Conservation (phyloP, 2,113 vertebrate species). For the Petaurus breviceps region DNA sequence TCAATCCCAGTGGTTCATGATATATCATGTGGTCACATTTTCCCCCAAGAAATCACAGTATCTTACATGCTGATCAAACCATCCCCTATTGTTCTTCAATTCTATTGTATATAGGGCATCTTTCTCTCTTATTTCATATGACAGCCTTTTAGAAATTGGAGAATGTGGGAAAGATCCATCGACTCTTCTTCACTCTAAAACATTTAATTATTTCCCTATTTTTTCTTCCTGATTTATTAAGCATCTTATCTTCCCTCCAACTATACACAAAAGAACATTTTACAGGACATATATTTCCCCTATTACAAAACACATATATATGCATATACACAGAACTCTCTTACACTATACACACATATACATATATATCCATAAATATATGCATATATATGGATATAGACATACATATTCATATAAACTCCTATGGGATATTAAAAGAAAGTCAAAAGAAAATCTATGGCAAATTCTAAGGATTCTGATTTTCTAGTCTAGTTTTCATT, state of each 20-base stretch:
- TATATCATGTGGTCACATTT: not conserved
- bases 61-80: fast-evolving
- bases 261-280: not conserved
- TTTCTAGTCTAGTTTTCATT: not conserved
- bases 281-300: not conserved
- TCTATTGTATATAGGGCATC: not conserved
- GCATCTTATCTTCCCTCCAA: not conserved
- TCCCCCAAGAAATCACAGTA: not conserved
- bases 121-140: not conserved
- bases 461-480: not conserved
- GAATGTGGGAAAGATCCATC: not conserved
- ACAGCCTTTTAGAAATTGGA: not conserved
- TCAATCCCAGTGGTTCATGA: not conserved
- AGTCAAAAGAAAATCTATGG: not conserved
- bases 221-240: not conserved
- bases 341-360: not conserved
- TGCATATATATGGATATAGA: not conserved
- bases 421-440: not conserved
- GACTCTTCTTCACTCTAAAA: not conserved
- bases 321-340: not conserved
- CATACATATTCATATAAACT: not conserved
- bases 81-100: not conserved
- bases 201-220: not conserved
- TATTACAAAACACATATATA: not conserved
- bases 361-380: not conserved